These are phyloP conservation scores for Megaceryle alcyon DNA, from an alignment of 2,797 vertebrate species.

Conservation along the genomic window DNA sequence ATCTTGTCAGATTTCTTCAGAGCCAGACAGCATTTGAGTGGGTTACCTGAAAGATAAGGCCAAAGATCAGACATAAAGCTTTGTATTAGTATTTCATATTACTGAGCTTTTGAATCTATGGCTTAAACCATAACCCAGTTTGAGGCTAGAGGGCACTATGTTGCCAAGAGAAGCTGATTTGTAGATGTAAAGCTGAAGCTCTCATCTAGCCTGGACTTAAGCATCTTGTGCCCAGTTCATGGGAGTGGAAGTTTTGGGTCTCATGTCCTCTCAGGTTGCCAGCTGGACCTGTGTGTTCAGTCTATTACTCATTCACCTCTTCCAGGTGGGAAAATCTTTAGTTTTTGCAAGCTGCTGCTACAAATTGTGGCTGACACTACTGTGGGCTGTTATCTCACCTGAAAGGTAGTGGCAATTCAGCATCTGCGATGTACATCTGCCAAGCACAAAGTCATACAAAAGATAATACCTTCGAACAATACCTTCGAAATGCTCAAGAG, in stretches of 20 bases:
- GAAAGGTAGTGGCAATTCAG: not conserved
- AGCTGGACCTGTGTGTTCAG: not conserved
- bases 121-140: not conserved
- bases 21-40: not conserved
- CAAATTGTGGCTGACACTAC: not conserved
- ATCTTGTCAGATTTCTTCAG: not conserved
- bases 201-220: not conserved
- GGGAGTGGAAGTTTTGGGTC: not conserved
- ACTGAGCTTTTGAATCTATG: not conserved
- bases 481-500: rapidly evolving
- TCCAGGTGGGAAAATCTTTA: not conserved
- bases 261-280: not conserved
- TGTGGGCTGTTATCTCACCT: not conserved
- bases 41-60: not conserved
- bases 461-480: not conserved
- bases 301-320: not conserved
- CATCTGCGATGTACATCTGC: not conserved
- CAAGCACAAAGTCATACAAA: not conserved
- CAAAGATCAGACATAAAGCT: not conserved
- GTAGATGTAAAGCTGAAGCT: not conserved
- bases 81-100: not conserved
- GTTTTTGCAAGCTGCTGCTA: not conserved
- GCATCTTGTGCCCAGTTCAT: not conserved
- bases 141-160: conserved; percentile 68
- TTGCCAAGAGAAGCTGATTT: not conserved